phyloP scores from a whole-genome alignment of 2,797 vertebrate genomes.

The Monodelphis domestica region DNA sequence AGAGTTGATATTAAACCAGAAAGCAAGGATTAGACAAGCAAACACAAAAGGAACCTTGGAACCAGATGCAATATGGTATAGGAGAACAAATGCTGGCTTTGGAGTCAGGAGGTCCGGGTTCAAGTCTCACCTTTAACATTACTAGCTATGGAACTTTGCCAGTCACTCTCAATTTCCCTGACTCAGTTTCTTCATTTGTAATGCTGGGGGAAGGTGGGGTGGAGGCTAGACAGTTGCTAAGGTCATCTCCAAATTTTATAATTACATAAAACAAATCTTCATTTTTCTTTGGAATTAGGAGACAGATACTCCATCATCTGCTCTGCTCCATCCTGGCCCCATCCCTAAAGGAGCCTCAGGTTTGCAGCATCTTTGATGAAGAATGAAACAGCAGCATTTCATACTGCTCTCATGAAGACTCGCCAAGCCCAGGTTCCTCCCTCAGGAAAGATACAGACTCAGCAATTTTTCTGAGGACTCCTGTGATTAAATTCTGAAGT shows the following conservation, averaged over 20 bases:
- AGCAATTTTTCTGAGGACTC: not conserved
- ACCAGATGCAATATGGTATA: not conserved
- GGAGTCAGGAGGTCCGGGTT: not conserved
- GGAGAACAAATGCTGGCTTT: not conserved
- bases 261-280: not conserved
- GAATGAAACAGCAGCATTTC: not conserved
- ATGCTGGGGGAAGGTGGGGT: not conserved
- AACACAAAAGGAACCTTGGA: not conserved
- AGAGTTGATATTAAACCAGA: no score
- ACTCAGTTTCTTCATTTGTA: not conserved
- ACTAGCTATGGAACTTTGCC: not conserved
- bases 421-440: not conserved
- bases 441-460: not conserved
- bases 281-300: not conserved
- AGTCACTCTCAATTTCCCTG: not conserved
- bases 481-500: conserved; percentile 8
- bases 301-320: not conserved
- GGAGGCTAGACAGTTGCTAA: not conserved
- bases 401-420: rapidly evolving
- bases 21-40: no score
- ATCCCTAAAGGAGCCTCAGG: not conserved
- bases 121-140: not conserved
- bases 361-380: not conserved
- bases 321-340: not conserved
- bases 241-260: not conserved